These are phyloP conservation scores for Melinaea marsaeus DNA, from an alignment of 2,888 invertebrate species.

Conservation along the genomic window DNA sequence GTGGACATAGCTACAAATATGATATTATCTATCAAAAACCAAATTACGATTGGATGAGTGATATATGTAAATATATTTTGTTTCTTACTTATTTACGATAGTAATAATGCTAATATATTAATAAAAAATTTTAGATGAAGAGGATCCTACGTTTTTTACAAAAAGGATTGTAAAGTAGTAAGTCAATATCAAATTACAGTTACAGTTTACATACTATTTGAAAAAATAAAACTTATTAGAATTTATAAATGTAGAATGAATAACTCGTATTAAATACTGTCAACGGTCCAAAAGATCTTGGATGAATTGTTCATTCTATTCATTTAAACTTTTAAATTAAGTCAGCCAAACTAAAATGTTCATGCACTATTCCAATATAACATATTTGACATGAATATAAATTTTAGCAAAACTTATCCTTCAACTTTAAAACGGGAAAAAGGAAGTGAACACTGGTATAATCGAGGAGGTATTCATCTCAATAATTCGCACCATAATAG, in stretches of 20 bases:
- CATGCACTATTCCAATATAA: no score
- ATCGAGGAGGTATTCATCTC: background rate
- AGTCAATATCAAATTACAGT: background rate
- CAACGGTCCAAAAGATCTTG: no score
- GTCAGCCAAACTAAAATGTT: no score
- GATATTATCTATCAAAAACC: conserved; percentile 32
- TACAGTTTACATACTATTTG: background rate
- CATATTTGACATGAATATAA: background rate
- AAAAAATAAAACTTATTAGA: no score
- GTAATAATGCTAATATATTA: background rate
- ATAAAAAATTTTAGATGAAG: background rate
- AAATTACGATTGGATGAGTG: conserved; percentile 8
- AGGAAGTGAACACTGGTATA: background rate
- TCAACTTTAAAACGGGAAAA: background rate
- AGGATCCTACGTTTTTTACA: background rate
- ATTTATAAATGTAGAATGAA: no score
- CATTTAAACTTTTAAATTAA: background rate
- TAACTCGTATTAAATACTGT: no score
- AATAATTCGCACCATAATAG: no score
- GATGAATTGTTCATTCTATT: no score
- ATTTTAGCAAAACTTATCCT: background rate
- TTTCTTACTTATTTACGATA: background rate
- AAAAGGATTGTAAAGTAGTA: background rate
- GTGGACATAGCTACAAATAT: conserved; percentile 33
- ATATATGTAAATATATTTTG: conserved; percentile 12